Evolutionary conservation across 2,797 vertebrate species (phyloP), one percentile per base, ranked within the genome.

Genomic region (Cuculus canorus): DNA sequence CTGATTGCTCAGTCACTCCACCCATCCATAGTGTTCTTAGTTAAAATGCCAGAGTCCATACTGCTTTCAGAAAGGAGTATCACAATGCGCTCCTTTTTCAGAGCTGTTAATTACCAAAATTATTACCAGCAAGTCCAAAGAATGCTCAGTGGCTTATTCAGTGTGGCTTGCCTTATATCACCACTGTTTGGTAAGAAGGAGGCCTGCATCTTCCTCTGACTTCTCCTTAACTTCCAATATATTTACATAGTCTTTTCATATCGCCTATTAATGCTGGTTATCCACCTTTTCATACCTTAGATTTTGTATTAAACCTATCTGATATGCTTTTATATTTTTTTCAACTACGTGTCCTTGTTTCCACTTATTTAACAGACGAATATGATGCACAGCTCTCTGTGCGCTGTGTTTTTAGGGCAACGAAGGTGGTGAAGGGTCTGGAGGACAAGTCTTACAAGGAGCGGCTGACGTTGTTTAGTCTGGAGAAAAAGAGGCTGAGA

Each of bases 321-420:
- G 19, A 23, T 13, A 17, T 0, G 1, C 24, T 57, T 63, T 69
- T 5, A 69, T 9, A 43, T 4, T 37, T 3, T 35, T 81, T 54
- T 63, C 8, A 66, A 24, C 3, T 35, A 3, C 23, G 16, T 2
- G 11, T 17, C 35, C 23, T 30, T 66, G 3, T 17, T n/a, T 43
- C 32, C 66, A 5, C 11, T 65, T 22, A 23, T 25, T 72, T n/a
- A 60, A 71, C 8, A 2, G 1, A 37, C 2, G 11, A 72, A 45
- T 3, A 0, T 3, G 19, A 81, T 0, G 0, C 17, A 33, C 6
- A 9, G 18, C 27, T 17, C n/a, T n/a, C 14, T 37, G 8, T 17
- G 9, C 45, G 45, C 45, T 18, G 45, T 45, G 39, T 45, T 45
- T 45, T 45, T 45, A 45, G 45, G 17, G 45, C 45, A 45, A 45